Conservation (phyloP, 2,797 vertebrate species). For the Molossus alvarezi region DNA sequence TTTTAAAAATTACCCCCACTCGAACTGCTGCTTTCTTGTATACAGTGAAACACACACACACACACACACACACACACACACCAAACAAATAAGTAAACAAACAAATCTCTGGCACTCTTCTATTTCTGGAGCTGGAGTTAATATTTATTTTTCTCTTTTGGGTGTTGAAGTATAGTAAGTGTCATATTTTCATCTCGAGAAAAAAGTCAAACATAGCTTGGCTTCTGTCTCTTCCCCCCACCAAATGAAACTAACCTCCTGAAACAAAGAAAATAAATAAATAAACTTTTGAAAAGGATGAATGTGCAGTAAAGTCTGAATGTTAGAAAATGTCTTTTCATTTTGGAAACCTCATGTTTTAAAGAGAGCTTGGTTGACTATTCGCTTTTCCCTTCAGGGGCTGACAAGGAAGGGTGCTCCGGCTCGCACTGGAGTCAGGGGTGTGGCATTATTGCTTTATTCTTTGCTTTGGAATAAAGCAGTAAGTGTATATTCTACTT, state of each 20-base stretch:
- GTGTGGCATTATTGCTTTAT: conserved; percentile 51
- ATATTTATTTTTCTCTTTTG: conserved; percentile 43
- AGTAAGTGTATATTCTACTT: conserved; percentile 82
- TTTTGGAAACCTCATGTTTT: conserved; percentile 75
- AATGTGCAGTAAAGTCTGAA: conserved; percentile 5
- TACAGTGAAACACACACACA: background rate
- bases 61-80: background rate
- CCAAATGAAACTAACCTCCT: background rate
- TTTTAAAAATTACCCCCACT: no score
- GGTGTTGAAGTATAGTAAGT: conserved; percentile 29
- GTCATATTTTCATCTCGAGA: conserved; percentile 21
- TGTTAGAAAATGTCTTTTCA: conserved; percentile 53
- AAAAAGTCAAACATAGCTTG: conserved; percentile 37
- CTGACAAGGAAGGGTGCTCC: conserved; percentile 35
- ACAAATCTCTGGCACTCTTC: conserved; percentile 8
- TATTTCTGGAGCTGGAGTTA: background rate
- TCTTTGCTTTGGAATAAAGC: conserved; percentile 82
- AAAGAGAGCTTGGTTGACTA: conserved; percentile 32
- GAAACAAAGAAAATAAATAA: background rate
- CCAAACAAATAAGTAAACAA: background rate
- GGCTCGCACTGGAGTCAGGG: conserved; percentile 70
- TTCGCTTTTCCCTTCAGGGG: conserved; percentile 62
- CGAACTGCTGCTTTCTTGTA: background rate
- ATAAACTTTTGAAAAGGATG: background rate
- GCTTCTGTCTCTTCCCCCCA: background rate